Conservation (phyloP, 2,797 vertebrate genomes). For the Pangasius djambal region DNA sequence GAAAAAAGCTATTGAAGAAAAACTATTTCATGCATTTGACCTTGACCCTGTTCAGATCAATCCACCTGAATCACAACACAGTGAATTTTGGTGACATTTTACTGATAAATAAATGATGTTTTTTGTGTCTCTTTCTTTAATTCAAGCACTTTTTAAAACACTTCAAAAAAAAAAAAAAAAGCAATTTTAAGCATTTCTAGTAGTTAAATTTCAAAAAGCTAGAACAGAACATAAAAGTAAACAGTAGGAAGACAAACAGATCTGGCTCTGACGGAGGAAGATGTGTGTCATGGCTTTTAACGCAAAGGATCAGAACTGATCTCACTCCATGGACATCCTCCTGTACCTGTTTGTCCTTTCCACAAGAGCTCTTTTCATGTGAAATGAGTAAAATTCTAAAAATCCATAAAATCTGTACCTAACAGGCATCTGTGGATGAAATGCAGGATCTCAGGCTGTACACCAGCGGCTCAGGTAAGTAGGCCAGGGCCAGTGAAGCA, state of each 20-base stretch:
- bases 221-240: not conserved
- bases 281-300: not conserved
- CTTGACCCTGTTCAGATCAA: not conserved
- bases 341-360: not conserved
- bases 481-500: constrained; percentile 20
- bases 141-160: not conserved
- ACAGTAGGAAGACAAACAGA: not conserved
- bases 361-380: not conserved
- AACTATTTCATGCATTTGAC: not conserved
- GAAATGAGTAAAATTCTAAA: not conserved
- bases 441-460: not conserved
- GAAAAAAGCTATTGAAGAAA: not conserved
- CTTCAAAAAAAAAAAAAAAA: not conserved
- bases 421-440: not conserved
- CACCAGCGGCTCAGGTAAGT: constrained; percentile 29
- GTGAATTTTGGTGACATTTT: not conserved
- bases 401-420: not conserved
- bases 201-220: not conserved
- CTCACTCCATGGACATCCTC: not conserved
- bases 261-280: not conserved
- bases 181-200: not conserved
- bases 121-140: not conserved
- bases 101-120: not conserved
- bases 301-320: not conserved
- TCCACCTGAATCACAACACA: not conserved